Percentiles rank a stretch among this genome's conserved stretches.
phyloP scores from a whole-genome alignment of 2,888 invertebrate genomes.

The Laothoe populi region DNA sequence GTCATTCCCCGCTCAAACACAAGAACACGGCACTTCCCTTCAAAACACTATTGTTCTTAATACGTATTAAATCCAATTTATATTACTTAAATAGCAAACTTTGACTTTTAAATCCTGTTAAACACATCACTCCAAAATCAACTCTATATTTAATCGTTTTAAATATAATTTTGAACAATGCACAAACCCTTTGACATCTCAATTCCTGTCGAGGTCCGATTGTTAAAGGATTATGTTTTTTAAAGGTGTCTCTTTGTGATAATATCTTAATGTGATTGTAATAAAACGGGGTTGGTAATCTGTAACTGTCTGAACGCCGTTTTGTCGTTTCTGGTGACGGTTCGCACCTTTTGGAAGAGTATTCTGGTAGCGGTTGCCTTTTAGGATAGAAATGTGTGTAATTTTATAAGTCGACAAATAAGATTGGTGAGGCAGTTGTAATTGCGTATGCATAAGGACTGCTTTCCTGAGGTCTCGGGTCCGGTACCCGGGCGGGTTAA shows the following conservation, averaged over 20 bases:
- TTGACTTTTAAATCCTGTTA: conserved; percentile 62
- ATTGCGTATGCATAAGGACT: too few relatives aligned
- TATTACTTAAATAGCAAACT: conserved; percentile 55
- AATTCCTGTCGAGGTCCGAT: conserved; percentile 34
- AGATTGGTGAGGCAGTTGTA: too few relatives aligned
- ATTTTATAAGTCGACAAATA: too few relatives aligned
- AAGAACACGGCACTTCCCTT: conserved; percentile 68
- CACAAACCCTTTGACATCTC: conserved; percentile 40
- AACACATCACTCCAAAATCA: conserved; percentile 10
- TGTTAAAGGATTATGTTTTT: conserved; percentile 70
- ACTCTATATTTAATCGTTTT: neutral
- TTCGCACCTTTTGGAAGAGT: conserved; percentile 73
- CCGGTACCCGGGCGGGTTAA: too few relatives aligned
- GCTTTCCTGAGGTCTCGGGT: too few relatives aligned
- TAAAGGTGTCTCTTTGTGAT: conserved; percentile 73
- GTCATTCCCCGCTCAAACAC: conserved; percentile 26
- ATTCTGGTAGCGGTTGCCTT: conserved; percentile 44
- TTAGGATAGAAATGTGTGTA: conserved; percentile 25
- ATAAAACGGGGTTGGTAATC: conserved; percentile 76
- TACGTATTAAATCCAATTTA: conserved; percentile 66
- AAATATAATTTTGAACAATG: neutral
- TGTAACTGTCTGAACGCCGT: conserved; percentile 75
- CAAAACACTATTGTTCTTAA: conserved; percentile 69
- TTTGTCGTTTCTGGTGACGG: conserved; percentile 59
- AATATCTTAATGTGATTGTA: conserved; percentile 81